Conservation (phyloP, 2,113 vertebrate species). For the Odocoileus hemionus region DNA sequence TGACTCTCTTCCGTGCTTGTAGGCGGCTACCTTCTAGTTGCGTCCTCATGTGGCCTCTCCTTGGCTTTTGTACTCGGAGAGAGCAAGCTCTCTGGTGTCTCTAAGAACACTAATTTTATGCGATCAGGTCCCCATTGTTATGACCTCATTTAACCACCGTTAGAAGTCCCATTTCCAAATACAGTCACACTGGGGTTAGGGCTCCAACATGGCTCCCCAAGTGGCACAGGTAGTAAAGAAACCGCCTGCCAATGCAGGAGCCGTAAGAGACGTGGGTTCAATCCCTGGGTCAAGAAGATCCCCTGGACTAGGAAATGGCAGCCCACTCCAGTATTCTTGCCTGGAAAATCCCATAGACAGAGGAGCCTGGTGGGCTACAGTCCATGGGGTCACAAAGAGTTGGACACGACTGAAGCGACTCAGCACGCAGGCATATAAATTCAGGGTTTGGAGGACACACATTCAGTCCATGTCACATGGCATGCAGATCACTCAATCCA, state of each 20-base stretch:
- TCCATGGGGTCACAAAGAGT: neutral
- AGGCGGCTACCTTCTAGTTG: neutral
- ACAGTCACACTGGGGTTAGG: no score
- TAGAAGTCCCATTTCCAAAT: neutral
- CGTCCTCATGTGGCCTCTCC: neutral
- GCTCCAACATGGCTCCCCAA: neutral
- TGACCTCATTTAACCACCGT: neutral
- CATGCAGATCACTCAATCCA: neutral
- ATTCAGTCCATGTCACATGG: neutral
- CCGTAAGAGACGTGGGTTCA: neutral
- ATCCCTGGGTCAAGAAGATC: neutral
- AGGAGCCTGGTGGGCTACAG: neutral
- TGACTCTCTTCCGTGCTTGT: neutral
- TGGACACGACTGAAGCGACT: fast-evolving
- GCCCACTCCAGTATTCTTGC: neutral
- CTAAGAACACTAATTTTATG: neutral
- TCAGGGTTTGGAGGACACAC: no score
- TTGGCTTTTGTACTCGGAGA: fast-evolving
- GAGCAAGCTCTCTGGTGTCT: neutral
- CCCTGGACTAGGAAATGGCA: neutral
- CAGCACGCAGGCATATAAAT: neutral
- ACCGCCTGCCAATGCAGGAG: neutral
- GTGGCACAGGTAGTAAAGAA: neutral
- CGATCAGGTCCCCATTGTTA: neutral
- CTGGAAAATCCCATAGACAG: neutral